Evolutionary conservation across 1,140 invertebrate genomes (phyloP), one percentile per base, ranked within the genome.

Genomic region (Episyrphus balteatus): DNA sequence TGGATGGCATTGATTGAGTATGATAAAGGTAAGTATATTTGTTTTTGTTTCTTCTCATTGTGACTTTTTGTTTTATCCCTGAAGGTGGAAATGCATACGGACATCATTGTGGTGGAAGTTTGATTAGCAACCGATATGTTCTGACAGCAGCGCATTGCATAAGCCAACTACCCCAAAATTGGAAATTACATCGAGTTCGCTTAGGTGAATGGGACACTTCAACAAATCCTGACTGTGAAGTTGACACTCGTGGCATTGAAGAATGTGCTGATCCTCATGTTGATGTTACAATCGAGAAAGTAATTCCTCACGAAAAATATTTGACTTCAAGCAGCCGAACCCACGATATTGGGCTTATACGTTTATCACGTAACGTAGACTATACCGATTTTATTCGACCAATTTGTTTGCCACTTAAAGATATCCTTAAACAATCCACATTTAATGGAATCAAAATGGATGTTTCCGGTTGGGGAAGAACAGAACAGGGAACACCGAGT

Each of bases 401-500:
- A n/a, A n/a, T n/a, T n/a, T n/a, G n/a, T n/a, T n/a, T n/a, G n/a
- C n/a, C n/a, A n/a, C n/a, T n/a, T n/a, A n/a, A n/a, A n/a, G n/a
- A n/a, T n/a, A n/a, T n/a, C n/a, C n/a, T n/a, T n/a, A n/a, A n/a
- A n/a, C n/a, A n/a, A n/a, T n/a, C n/a, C n/a, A n/a, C 61, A 0
- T 77, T 75, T 37, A 61, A 75, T 13, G 72, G 71, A 0, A 61
- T 69, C 18, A 74, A 69, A 18, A 72, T 88, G 45, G 77, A 77
- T 50, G 83, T 86, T 0, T 84, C 86, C 5, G 88, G 88, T 11
- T 92, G 88, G 88, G 88, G 88, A 10, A 82, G 78, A 66, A 85
- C 83, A 2, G 82, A 86, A 59, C 73, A 56, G 15, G 66, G 70
- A 56, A 74, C 77, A 17, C 43, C 56, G 6, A 81, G 78, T n/a